These are phyloP conservation scores for Syrista parreyssii DNA, from an alignment of 2,888 invertebrate genomes.

Conservation along the genomic window DNA sequence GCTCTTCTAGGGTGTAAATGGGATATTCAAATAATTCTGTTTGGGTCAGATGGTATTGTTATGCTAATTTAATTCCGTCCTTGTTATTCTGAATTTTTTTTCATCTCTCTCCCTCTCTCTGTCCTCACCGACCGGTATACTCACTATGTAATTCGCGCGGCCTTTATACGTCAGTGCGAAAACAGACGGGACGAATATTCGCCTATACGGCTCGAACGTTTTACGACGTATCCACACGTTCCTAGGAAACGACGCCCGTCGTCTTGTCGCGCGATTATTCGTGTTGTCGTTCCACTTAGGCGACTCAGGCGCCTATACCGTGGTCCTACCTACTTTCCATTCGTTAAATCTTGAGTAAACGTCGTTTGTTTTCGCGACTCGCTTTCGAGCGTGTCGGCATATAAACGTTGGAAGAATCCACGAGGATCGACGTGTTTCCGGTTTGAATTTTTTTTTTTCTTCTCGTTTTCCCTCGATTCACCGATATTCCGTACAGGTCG, in stretches of 20 bases:
- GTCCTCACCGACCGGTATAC: neutral
- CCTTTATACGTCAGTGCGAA: neutral
- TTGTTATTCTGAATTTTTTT: too few relatives aligned
- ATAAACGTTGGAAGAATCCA: neutral
- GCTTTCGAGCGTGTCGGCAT: neutral
- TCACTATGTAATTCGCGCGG: neutral
- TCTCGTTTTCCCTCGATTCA: neutral
- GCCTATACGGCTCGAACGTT: neutral
- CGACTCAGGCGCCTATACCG: constrained; percentile 34
- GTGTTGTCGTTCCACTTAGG: constrained; percentile 38
- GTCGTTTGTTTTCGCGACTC: neutral
- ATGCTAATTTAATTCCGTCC: too few relatives aligned
- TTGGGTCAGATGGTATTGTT: too few relatives aligned
- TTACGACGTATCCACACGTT: neutral
- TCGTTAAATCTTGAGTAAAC: constrained; percentile 24
- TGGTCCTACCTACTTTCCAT: constrained; percentile 38
- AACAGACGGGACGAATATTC: neutral
- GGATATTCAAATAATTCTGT: too few relatives aligned
- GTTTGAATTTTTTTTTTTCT: neutral
- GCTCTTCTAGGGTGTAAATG: too few relatives aligned
- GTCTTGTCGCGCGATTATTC: constrained; percentile 31
- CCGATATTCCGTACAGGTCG: neutral
- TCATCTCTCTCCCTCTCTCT: too few relatives aligned
- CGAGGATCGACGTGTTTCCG: neutral
- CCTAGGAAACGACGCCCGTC: neutral